phyloP scores from a whole-genome alignment of 2,888 invertebrate species.

The Tachystola acroxantha region DNA sequence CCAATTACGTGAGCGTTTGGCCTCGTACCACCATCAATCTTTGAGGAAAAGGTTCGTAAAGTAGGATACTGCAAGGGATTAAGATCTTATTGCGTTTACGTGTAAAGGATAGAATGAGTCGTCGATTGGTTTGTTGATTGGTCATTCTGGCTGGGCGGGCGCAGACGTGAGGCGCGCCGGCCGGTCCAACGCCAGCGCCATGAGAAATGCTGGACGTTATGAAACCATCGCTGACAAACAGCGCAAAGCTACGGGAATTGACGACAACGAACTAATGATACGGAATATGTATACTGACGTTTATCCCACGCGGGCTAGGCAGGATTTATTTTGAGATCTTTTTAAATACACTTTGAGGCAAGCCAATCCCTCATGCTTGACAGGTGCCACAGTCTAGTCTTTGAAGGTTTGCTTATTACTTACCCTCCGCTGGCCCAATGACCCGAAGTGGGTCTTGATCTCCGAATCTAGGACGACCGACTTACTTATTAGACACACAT shows the following conservation, averaged over 20 bases:
- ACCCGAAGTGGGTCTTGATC: no score
- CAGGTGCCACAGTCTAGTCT: no score
- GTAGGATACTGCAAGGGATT: constrained; percentile 43
- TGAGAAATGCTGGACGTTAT: constrained; percentile 52
- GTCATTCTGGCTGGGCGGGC: constrained; percentile 27
- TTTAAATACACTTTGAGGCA: no score
- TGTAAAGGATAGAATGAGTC: constrained; percentile 57
- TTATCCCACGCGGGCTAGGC: no score
- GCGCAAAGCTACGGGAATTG: constrained; percentile 18
- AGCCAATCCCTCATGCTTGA: no score
- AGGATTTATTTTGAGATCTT: no score
- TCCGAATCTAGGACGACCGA: no score
- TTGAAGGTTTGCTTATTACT: no score
- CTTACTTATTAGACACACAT: no score
- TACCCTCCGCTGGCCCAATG: no score
- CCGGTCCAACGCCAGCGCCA: constrained; percentile 35
- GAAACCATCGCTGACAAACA: constrained; percentile 54
- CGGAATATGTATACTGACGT: no score
- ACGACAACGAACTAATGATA: constrained; percentile 2
- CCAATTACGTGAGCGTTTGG: constrained; percentile 66
- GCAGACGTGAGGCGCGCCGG: constrained; percentile 39
- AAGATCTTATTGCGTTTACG: constrained; percentile 52
- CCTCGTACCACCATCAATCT: constrained; percentile 52
- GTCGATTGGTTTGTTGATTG: constrained; percentile 44
- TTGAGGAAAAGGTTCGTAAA: constrained; percentile 35